Evolutionary conservation across 2,888 invertebrate species (phyloP).

Genomic region (Lasioglossum calceatum): DNA sequence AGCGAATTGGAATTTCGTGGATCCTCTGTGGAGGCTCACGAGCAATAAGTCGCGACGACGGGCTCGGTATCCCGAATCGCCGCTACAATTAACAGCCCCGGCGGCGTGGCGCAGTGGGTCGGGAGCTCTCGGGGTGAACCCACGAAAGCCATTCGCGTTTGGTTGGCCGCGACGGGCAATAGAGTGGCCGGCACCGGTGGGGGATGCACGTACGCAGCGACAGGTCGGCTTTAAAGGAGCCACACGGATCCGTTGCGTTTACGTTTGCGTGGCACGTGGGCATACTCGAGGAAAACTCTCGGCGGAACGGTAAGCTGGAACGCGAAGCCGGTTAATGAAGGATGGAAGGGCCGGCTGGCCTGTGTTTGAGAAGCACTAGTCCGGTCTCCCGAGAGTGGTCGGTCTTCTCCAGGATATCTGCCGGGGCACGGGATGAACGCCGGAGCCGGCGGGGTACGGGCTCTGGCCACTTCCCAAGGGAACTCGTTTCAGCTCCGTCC

Average conservation of each 20-base stretch:
- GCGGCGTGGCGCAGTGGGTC: background rate
- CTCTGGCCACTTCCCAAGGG: slow-evolving; percentile 72
- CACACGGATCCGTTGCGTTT: slow-evolving; percentile 63
- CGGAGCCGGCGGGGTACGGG: slow-evolving; percentile 41
- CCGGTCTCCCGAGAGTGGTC: slow-evolving; percentile 75
- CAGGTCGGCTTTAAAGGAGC: slow-evolving; percentile 50
- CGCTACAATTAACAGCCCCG: slow-evolving; percentile 1
- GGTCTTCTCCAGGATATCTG: slow-evolving; percentile 72
- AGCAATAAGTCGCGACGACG: background rate
- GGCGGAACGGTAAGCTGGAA: slow-evolving; percentile 63
- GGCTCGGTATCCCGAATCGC: background rate
- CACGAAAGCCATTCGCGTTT: background rate
- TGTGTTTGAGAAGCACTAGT: slow-evolving; percentile 78
- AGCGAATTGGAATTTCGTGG: background rate
- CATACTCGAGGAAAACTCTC: slow-evolving; percentile 65
- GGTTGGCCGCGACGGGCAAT: background rate
- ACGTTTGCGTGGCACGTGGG: slow-evolving; percentile 74
- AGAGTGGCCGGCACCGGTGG: background rate
- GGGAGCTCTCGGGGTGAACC: background rate
- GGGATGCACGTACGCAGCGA: background rate
- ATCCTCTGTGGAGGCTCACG: background rate
- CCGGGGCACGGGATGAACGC: slow-evolving; percentile 19
- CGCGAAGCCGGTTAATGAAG: slow-evolving; percentile 72
- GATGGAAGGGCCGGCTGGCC: slow-evolving; percentile 70
- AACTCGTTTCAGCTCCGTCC: slow-evolving; percentile 61